Conservation (phyloP, 1,140 invertebrate genomes). For the Trichonephila clavata region DNA sequence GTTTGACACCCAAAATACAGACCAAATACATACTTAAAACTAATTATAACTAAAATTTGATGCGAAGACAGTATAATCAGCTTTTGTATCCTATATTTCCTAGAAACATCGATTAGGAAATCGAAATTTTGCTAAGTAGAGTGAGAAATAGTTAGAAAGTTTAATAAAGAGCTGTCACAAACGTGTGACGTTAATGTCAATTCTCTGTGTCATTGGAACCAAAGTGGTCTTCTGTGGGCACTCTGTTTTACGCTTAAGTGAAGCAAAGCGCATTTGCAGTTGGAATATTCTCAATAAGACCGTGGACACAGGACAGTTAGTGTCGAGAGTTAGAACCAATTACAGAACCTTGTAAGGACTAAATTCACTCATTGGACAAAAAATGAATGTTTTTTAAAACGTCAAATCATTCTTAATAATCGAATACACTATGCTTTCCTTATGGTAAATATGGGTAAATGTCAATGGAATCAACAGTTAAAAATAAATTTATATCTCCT, state of each 20-base stretch:
- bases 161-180: slow-evolving; percentile 31
- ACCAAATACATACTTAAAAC: background rate
- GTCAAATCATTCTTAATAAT: background rate
- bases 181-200: slow-evolving; percentile 6
- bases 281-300: background rate
- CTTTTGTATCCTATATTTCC: background rate
- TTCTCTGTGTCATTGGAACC: background rate
- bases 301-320: background rate
- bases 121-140: background rate
- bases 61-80: background rate
- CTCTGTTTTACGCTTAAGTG: background rate
- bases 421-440: too few relatives aligned
- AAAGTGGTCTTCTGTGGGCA: background rate
- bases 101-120: background rate
- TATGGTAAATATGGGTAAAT: too few relatives aligned
- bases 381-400: background rate
- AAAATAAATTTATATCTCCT: too few relatives aligned
- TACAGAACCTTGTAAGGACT: background rate
- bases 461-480: too few relatives aligned
- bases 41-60: background rate
- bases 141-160: background rate
- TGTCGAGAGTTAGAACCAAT: background rate
- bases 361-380: background rate
- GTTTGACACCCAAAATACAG: background rate
- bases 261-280: background rate